Base-by-base conservation (phyloP, 2,888 invertebrate genomes). In the Drosophila longiperda region DNA sequence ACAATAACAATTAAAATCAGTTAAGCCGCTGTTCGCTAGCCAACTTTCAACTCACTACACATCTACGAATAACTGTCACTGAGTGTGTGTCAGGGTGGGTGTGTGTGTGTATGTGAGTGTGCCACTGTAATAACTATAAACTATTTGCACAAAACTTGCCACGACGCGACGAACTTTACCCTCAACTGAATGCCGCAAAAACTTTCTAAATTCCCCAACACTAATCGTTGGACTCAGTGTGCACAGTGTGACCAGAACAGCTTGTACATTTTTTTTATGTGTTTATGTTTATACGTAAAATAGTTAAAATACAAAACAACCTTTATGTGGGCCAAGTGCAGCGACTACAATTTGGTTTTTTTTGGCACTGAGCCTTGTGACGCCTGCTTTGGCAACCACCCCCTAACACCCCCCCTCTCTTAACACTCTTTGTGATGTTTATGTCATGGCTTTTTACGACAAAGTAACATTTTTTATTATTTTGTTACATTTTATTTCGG, bases 1-100 rank as follows among this genome's bases (percentile, higher is more conserved):
- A 75, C 79, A 71, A 84, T 89, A 84, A 89, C 87, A 87, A 87
- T 87, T 87, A 90, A 87, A 90, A 90, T 90, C 90, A 89, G 80
- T 87, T 87, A 82, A 87, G 66, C 70, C 65, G 36, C 23, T 50
- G 50, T 66, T 64, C 29, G 62, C 63, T 23, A 66, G 78, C 69
- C 48, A 75, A 76, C 78, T 82, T 83, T 65, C 61, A 34, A 55
- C 67, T 15, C 53, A n/a, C 52, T 45, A 23, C 62, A 59, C 50
- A 59, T 59, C 36, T n/a, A 6, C 9, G 29, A 26, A 65, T 34
- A 33, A 33, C 32, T 62, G 34, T 36, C 34, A 23, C 8, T 40
- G 49, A 23, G 8, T 26, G 17, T 17, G 26, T 23, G 12, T 49
- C 8, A 8, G 8, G 4, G 29, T 36, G 9, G 11, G 26, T 40